Conservation (phyloP, 2,797 vertebrate species). For the Eulemur rubriventer region DNA sequence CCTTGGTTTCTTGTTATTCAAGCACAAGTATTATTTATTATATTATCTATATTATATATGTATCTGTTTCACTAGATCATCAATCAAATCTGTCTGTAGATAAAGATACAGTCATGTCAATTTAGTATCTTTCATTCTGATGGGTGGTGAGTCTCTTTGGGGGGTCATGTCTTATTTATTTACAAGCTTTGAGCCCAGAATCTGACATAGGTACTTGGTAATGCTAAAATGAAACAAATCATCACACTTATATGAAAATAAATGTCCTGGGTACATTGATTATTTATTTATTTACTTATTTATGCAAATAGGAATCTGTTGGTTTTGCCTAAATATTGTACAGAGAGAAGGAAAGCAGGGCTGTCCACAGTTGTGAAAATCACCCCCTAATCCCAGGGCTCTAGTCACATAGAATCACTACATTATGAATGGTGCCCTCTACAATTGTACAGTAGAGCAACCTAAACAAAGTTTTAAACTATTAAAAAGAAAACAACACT, state of each 20-base stretch:
- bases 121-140: constrained; percentile 3
- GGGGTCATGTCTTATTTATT: not conserved
- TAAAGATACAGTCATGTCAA: not conserved
- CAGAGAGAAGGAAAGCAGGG: not conserved
- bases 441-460: not conserved
- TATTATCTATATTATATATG: not conserved
- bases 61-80: not conserved
- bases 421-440: not conserved
- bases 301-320: not conserved
- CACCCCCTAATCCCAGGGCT: not conserved
- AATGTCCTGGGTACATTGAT: not conserved
- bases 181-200: not conserved
- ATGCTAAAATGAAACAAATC: constrained; percentile 29
- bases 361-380: not conserved
- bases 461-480: not conserved
- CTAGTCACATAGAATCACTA: not conserved
- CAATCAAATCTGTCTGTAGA: not conserved
- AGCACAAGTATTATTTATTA: not conserved
- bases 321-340: not conserved
- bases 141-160: not conserved
- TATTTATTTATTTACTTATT: not conserved
- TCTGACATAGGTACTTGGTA: not conserved
- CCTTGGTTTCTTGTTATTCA: not conserved
- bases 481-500: not conserved
- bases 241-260: not conserved